Conservation (phyloP, 2,113 vertebrate genomes). For the Collichthys lucidus region DNA sequence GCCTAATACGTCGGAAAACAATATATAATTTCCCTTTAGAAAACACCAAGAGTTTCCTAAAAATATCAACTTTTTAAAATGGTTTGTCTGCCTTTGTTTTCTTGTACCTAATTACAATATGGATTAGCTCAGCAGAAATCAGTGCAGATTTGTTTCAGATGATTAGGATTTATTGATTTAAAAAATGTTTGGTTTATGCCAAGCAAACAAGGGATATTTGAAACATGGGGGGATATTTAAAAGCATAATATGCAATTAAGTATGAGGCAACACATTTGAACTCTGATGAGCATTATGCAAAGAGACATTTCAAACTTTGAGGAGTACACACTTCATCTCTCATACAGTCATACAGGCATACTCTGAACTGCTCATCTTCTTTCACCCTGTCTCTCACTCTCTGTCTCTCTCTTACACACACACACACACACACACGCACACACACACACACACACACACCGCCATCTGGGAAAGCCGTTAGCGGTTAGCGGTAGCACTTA, state of each 20-base stretch:
- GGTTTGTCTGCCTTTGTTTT: background rate
- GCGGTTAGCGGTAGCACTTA: constrained; percentile 83
- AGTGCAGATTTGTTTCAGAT: background rate
- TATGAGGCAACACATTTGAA: background rate
- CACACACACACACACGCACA: constrained; percentile 37
- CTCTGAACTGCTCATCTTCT: constrained; percentile 58
- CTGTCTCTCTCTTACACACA: constrained; percentile 32
- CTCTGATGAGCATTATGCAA: background rate
- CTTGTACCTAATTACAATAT: background rate
- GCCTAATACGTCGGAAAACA: background rate
- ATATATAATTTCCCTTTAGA: background rate
- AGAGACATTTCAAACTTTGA: constrained; percentile 17
- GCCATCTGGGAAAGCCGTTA: constrained; percentile 84
- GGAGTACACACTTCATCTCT: constrained; percentile 41
- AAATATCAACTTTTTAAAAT: background rate
- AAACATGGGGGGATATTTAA: background rate
- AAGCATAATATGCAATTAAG: constrained; percentile 3
- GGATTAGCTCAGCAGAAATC: background rate
- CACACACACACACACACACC: constrained; percentile 51
- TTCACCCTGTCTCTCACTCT: constrained; percentile 46
- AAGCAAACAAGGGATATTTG: background rate
- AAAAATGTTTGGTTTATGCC: too few species aligned
- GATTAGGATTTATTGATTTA: background rate
- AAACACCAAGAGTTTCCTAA: background rate
- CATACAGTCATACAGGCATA: constrained; percentile 48